Evolutionary conservation across 1,140 invertebrate species (phyloP), one percentile per base, ranked within the genome.

Genomic region (Procambarus clarkii): DNA sequence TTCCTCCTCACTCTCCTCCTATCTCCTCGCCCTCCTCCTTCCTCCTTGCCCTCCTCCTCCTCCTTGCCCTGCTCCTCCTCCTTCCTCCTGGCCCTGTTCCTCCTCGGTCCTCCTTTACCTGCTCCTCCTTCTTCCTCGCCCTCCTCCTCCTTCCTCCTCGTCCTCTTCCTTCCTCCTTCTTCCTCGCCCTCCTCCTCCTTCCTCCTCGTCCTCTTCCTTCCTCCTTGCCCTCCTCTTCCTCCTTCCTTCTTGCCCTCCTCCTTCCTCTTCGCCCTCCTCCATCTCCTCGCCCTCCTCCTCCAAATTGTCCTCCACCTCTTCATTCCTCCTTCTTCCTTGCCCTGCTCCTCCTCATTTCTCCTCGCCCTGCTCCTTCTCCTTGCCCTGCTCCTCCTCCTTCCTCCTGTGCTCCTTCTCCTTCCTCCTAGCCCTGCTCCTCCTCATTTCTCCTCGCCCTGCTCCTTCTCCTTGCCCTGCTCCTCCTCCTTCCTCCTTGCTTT

Each of bases 141-240:
- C 64, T 69, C 64, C 64, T n/a, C n/a, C n/a, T 69, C 64, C 64
- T n/a, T 69, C 11, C 11, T n/a, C n/a, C 64, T n/a, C 64, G n/a
- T n/a, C n/a, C 11, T n/a, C 64, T 13, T 13, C 64, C 64, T 11
- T n/a, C 64, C n/a, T n/a, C 64, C 64, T 11, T 69, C 64, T n/a
- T 69, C 11, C n/a, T 69, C n/a, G n/a, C 11, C 64, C 64, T 69
- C 64, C 64, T n/a, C n/a, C 64, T 13, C 11, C 64, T n/a, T 11
- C 64, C 64, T n/a, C 64, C 64, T n/a, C 64, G 64, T 69, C 64
- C 64, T 69, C 11, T 69, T n/a, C n/a, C n/a, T n/a, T n/a, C n/a
- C n/a, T n/a, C n/a, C n/a, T 11, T 69, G n/a, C 11, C 64, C n/a
- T 11, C 64, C 64, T 69, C 64, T n/a, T n/a, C 11, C 64, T n/a